Evolutionary conservation across 2,797 vertebrate genomes (phyloP), one percentile per base, ranked within the genome.

Genomic region (Florisuga fusca): DNA sequence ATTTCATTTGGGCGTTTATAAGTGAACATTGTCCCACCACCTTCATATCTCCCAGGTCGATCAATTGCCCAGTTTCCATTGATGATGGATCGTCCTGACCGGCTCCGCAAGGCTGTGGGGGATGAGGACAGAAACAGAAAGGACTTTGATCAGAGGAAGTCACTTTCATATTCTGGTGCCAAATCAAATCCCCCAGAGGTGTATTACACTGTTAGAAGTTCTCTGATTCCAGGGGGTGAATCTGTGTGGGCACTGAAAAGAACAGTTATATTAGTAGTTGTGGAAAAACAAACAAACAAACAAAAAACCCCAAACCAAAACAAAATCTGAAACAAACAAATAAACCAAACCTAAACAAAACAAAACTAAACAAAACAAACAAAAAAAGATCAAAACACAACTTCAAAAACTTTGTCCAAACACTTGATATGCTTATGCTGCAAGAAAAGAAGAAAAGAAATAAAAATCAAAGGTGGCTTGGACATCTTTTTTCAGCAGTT

Each of bases 11-110:
- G 99, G 74, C 99, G 98, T 36, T 98, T 98, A 83, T 99, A 99
- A 34, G 98, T 99, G 97, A 99, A 99, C 98, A 99, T 98, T 4
- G 99, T 99, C 43, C 99, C 99, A 29, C 97, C 99, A 4, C 99
- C 99, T 86, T 99, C 99, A 0, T 99, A 99, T 87, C 98, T 98
- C 55, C 99, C 99, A 0, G 99, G 99, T 13, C 99, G 98, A 90
- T 99, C 99, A 50, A 99, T 99, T 9, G 99, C 99, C 99, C 99
- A 99, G 98, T 99, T 99, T 25, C 99, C 99, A 15, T 99, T 99
- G 96, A 99, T 99, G 97, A 99, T 99, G 93, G 99, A 99, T 80
- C 98, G 98, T 5, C 99, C 99, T 0, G 99, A 99, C 67, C 98
- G 98, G 87, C 99, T 99, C 83, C 98, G 97, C 90, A 99, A 94